Base-by-base conservation (phyloP, 2,113 vertebrate species). In the Camelus dromedarius region DNA sequence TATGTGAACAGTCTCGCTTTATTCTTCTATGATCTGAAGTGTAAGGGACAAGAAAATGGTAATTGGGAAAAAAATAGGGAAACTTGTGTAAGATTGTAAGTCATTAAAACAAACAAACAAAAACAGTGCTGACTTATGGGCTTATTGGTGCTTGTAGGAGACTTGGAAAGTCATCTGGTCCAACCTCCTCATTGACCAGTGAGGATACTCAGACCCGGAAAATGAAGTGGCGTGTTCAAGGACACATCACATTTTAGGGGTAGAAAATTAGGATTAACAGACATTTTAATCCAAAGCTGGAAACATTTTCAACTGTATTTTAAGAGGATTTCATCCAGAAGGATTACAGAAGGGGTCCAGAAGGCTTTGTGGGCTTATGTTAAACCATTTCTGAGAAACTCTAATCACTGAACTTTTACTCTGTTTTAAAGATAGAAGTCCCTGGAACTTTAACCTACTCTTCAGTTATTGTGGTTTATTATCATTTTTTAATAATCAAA, bases 361-460 rank as follows among this genome's bases (percentile, higher is more conserved):
- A 88, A 80, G 30, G n/a, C 70, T 87, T 84, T 73, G 26, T 46
- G 28, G 38, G 3, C 13, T 67, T 85, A 70, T 28, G 66, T 72
- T 92, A 75, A 93, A 90, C 46, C 50, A 64, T 93, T 96, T 84
- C 42, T 93, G 56, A 84, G 35, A 80, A 88, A 70, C 54, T 52
- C 82, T 94, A 20, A 64, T 91, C 48, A 75, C 46, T 93, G 91
- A 96, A 93, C 66, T 69, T 54, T 86, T 93, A 64, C 52, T 87
- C 8, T 76, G 0, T 94, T 83, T 95, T 96, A 75, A 93, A 91
- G 64, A 79, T 9, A 80, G 35, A 94, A 70, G 3, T 85, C 24
- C 32, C 54, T 64, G 69, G 89, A 88, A 93, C n/a, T 60, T 83
- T 56, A 97, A 83, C 62, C 62, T 42, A 52, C 16, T 80, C 5